Conservation (phyloP, 92 coral and sea anemone species). For the Virgularia gustaviana region DNA sequence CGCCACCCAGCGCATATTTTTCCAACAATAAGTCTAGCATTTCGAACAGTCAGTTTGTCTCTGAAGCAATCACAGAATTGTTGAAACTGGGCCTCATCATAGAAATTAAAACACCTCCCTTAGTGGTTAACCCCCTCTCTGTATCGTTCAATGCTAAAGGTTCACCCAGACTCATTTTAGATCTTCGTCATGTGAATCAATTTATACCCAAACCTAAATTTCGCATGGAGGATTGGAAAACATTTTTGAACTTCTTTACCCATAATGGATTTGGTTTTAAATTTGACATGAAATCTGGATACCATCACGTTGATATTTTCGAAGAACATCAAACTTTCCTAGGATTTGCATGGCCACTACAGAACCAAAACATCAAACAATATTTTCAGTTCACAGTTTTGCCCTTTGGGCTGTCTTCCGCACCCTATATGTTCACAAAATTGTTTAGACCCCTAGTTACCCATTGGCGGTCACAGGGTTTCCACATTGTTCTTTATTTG, state of each 20-base stretch:
- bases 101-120: slow-evolving; percentile 20
- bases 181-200: slow-evolving; percentile 43
- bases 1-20: neutral
- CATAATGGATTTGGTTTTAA: slow-evolving; percentile 32
- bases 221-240: slow-evolving; percentile 46
- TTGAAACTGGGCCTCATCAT: slow-evolving; percentile 31
- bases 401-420: slow-evolving; percentile 44
- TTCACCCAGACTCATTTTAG: slow-evolving; percentile 36
- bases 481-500: slow-evolving; percentile 46
- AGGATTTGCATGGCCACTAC: slow-evolving; percentile 36
- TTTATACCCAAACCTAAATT: slow-evolving; percentile 44
- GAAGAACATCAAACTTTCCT: neutral
- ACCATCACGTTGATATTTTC: slow-evolving; percentile 29
- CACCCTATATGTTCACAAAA: slow-evolving; percentile 51
- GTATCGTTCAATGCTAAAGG: slow-evolving; percentile 50
- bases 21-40: slow-evolving; percentile 9
- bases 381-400: slow-evolving; percentile 38
- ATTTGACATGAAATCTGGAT: slow-evolving; percentile 46
- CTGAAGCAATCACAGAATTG: slow-evolving; percentile 18
- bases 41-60: slow-evolving; percentile 14
- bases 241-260: neutral
- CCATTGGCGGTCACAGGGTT: slow-evolving; percentile 38
- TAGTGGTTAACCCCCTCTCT: slow-evolving; percentile 46
- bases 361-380: neutral
- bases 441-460: slow-evolving; percentile 41